Evolutionary conservation across 2,888 invertebrate genomes (phyloP), one percentile per base, ranked within the genome.

Genomic region (Biston betularia): DNA sequence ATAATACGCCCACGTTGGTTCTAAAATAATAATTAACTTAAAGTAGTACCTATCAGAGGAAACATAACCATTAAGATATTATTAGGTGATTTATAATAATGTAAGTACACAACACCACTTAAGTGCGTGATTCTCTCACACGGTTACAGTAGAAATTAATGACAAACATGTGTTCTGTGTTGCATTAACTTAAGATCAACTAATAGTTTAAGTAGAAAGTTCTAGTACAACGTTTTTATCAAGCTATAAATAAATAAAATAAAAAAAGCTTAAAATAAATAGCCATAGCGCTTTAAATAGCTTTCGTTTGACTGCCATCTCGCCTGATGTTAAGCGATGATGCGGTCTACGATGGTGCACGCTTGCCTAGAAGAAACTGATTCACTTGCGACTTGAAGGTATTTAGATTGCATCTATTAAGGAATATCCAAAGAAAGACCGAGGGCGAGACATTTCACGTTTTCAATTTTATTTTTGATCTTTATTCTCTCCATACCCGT

Each of bases 61-160:
- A 80, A 80, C 78, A 82, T 82, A 76, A 81, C 82, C 82, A 80
- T 87, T 87, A 82, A 85, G 87, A 87, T 87, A 85, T 83, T 84
- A 77, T 71, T 68, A 66, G 72, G 74, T 76, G 76, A 85, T 86
- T 83, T 84, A 85, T 81, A 82, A 78, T 80, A 78, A 71, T 75
- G 75, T 65, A 65, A 75, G 79, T 80, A 85, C 72, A 75, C 78
- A 79, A 78, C 76, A 71, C 75, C 75, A 77, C 76, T 75, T 77
- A 81, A 83, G 81, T 85, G 81, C 80, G 84, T 82, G 84, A 75
- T 78, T 70, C 70, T 73, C 78, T 79, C 77, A 78, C 79, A 77
- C 77, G 72, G 76, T 79, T 78, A 76, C 78, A 74, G 75, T 73
- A 65, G 63, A 73, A 80, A 84, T 85, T 83, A 83, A 87, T 80